These are phyloP conservation scores for Neodiprion fabricii DNA, from an alignment of 1,140 invertebrate species.

Conservation along the genomic window DNA sequence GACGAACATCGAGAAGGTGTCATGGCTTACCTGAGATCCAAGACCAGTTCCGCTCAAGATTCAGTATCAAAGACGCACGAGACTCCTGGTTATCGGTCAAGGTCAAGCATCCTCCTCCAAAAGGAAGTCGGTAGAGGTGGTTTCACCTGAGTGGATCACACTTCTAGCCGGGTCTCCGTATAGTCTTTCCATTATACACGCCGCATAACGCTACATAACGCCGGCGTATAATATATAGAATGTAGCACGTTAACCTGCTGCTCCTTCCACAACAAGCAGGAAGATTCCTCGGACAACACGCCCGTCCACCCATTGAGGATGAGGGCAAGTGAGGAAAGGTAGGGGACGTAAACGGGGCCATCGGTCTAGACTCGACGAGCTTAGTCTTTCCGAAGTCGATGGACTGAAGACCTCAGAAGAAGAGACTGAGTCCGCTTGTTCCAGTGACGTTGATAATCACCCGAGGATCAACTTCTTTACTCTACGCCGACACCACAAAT, in stretches of 20 bases:
- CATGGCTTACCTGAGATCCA: too few species aligned
- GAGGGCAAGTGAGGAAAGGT: slow-evolving; percentile 44
- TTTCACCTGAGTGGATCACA: too few species aligned
- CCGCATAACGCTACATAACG: neutral
- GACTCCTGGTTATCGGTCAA: neutral
- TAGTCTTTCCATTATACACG: too few species aligned
- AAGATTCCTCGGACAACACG: slow-evolving; percentile 27
- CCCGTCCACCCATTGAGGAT: neutral
- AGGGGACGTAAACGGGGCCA: slow-evolving; percentile 36
- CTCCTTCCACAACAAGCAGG: slow-evolving; percentile 17
- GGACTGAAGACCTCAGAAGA: neutral
- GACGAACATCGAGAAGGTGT: too few species aligned
- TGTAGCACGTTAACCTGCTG: slow-evolving; percentile 47
- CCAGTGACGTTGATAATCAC: too few species aligned
- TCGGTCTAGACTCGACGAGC: slow-evolving; percentile 1
- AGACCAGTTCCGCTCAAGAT: too few species aligned
- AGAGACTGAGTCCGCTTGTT: neutral
- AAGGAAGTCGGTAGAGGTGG: neutral
- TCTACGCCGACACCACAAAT: too few species aligned
- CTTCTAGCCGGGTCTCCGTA: too few species aligned
- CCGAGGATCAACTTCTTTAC: too few species aligned
- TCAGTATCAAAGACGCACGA: too few species aligned
- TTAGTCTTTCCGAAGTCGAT: neutral
- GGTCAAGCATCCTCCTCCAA: neutral
- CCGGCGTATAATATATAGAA: slow-evolving; percentile 28